phyloP scores from a whole-genome alignment of 2,797 vertebrate species.

The Alosa sapidissima region DNA sequence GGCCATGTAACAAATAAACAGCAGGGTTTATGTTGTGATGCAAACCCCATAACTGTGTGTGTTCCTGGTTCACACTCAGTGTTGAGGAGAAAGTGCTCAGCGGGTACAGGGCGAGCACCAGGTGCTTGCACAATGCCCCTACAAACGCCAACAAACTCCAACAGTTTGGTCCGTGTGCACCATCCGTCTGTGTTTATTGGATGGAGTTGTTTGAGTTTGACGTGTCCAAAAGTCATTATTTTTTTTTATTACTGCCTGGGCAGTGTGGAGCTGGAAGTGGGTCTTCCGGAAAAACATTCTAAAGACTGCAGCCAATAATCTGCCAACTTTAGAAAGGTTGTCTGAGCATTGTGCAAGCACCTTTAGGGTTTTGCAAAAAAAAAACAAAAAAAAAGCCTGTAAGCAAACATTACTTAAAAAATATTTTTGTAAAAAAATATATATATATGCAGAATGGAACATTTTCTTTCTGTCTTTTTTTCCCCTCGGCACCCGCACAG shows the following conservation, averaged over 20 bases:
- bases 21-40: neutral
- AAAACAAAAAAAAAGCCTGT: no score
- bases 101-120: neutral
- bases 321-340: no score
- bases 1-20: conserved; percentile 31
- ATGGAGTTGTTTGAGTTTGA: no score
- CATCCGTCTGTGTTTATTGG: no score
- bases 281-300: no score
- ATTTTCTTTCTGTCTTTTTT: conserved; percentile 4
- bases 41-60: neutral
- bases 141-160: no score
- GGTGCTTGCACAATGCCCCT: no score
- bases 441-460: neutral
- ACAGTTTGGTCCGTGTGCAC: no score
- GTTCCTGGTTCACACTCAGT: neutral
- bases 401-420: neutral
- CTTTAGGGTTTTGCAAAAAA: neutral
- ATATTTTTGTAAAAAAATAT: neutral
- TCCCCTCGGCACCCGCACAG: neutral
- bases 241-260: no score
- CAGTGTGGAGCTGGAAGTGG: no score
- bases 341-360: neutral
- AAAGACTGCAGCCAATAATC: no score
- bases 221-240: no score
- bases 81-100: neutral